Conservation (phyloP, 2,113 vertebrate species). For the Hippocampus mohnikei region DNA sequence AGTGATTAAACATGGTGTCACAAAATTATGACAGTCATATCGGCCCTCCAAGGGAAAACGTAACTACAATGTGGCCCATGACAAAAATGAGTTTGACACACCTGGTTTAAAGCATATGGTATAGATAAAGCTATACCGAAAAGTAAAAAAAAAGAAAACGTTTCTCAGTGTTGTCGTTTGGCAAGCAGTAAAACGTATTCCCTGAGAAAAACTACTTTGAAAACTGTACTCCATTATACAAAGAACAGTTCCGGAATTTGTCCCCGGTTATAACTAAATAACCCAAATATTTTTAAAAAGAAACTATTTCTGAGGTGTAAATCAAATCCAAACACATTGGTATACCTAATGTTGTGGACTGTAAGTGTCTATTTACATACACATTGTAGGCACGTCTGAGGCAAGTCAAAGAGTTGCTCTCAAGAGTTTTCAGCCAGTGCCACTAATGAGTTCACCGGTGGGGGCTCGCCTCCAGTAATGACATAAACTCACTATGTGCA, state of each 20-base stretch:
- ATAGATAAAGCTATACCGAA: too few species aligned
- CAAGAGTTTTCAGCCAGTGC: slow-evolving; percentile 50
- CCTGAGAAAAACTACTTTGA: neutral
- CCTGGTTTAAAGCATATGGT: too few species aligned
- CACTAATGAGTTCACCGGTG: slow-evolving; percentile 73
- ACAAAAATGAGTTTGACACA: too few species aligned
- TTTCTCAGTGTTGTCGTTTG: too few species aligned
- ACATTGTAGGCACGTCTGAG: slow-evolving; percentile 31
- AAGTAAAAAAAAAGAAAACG: too few species aligned
- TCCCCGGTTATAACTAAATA: neutral
- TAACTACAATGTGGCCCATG: too few species aligned
- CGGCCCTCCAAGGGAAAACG: too few species aligned
- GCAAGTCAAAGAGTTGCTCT: slow-evolving; percentile 59
- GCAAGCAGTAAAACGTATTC: too few species aligned
- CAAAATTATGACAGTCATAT: too few species aligned
- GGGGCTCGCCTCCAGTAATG: slow-evolving; percentile 68
- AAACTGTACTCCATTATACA: neutral
- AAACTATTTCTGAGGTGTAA: neutral
- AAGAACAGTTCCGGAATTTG: neutral
- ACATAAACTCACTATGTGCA: slow-evolving; percentile 68
- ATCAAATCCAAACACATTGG: neutral
- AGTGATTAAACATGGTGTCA: too few species aligned
- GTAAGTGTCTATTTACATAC: neutral
- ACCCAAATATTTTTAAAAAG: neutral
- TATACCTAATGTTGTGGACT: neutral